Evolutionary conservation across 1,140 invertebrate genomes (phyloP), one percentile per base, ranked within the genome.

Genomic region (Danaus plexippus): DNA sequence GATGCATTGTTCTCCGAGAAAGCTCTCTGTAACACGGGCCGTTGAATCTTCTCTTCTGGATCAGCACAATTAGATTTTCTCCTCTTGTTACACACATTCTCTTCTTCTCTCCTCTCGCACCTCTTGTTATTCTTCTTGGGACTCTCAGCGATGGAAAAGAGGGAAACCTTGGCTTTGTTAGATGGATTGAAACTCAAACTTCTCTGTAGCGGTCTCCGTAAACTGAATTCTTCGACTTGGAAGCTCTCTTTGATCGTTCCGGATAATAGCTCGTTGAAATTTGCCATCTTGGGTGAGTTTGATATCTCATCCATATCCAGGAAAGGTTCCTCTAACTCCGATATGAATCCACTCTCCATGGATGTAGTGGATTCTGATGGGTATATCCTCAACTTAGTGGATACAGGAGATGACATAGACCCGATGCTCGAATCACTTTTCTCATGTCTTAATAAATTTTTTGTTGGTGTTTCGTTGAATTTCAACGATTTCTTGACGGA

Each of bases 1-100:
- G 75, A 77, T 0, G 80, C 82, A 46, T 80, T 81, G 46, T 88
- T 88, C 42, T 88, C 86, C 0, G 87, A 88, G 18, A 75, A 75
- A 0, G 85, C 81, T 18, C 85, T 52, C 15, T 85, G 84, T 6
- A 88, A 54, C 1, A 79, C 57, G 0, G 86, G 82, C 48, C 76
- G 59, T 1, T 57, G 43, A 0, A 51, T 8, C 12, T 22, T 58
- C 13, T 64, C 57, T 11, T 61, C 11, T 5, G 68, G 66, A 57
- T 54, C 73, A 0, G 54, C 47, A 11, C 64, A 66, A 13, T 75
- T 73, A 0, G 70, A 69, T 32, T 75, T 79, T 18, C 75, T 65
- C 15, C 80, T 54, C 54, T 85, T 85, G 59, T 57, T 77, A 8
- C 43, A 56, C 0, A 61, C 52, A 8, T 63, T 59, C 6, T 73